These are phyloP conservation scores for Scrobipalpa costella DNA, from an alignment of 2,888 invertebrate species.

Conservation along the genomic window DNA sequence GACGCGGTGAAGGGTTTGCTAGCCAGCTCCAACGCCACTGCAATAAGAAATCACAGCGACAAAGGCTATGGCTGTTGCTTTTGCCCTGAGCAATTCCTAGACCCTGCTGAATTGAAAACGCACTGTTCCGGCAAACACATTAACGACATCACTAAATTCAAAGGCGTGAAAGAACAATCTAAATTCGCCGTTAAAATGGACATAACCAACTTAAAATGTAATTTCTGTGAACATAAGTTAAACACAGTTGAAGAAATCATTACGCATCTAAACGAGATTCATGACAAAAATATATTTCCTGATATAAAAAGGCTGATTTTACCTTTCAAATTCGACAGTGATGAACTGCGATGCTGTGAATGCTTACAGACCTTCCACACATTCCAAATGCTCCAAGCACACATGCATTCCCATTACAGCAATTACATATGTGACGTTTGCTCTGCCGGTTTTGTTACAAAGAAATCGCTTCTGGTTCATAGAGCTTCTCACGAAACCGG, in stretches of 20 bases:
- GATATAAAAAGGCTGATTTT: constrained; percentile 49
- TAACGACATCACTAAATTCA: background rate
- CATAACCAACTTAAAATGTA: constrained; percentile 42
- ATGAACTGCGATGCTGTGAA: constrained; percentile 38
- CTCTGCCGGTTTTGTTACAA: constrained; percentile 42
- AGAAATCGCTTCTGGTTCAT: constrained; percentile 49
- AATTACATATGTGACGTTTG: constrained; percentile 54
- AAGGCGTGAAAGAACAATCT: constrained; percentile 16
- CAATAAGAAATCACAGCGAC: constrained; percentile 19
- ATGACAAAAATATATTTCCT: constrained; percentile 39
- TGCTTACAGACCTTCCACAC: constrained; percentile 37
- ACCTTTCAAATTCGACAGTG: constrained; percentile 49
- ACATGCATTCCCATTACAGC: constrained; percentile 55
- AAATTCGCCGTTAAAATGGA: constrained; percentile 53
- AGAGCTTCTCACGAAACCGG: constrained; percentile 34
- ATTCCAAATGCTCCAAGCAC: constrained; percentile 46
- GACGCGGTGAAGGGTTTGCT: constrained; percentile 17
- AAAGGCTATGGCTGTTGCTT: constrained; percentile 24
- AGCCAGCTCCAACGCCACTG: constrained; percentile 22
- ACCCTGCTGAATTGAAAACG: constrained; percentile 17
- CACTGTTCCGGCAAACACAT: constrained; percentile 14
- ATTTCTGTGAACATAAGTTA: constrained; percentile 24
- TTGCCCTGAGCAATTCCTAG: constrained; percentile 14
- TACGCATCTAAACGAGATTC: constrained; percentile 36
- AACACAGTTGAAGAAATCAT: constrained; percentile 25